Evolutionary conservation across 2,888 invertebrate genomes (phyloP).

Genomic region (Acleris laterana): DNA sequence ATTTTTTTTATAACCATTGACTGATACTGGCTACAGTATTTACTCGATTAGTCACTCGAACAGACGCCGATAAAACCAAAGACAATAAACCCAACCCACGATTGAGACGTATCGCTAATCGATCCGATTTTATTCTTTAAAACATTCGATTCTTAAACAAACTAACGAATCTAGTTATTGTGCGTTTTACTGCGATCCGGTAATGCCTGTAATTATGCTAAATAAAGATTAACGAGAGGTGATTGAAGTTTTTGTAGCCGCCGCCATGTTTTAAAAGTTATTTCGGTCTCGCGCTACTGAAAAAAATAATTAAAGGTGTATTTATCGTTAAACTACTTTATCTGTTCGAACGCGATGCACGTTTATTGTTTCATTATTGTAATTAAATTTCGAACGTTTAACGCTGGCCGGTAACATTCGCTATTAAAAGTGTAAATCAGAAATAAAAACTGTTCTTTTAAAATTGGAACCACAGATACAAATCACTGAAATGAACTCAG

Average conservation of each 20-base stretch:
- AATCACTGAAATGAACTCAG: constrained; percentile 22
- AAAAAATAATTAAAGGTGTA: constrained; percentile 28
- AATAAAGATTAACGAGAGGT: constrained; percentile 34
- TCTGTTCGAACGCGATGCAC: constrained; percentile 7
- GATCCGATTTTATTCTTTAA: constrained; percentile 54
- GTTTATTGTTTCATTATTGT: constrained; percentile 30
- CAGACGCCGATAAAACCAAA: constrained; percentile 36
- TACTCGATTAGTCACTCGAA: constrained; percentile 15
- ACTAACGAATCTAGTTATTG: constrained; percentile 55
- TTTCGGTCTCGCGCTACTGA: constrained; percentile 27
- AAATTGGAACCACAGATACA: constrained; percentile 23
- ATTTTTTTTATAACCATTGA: not conserved
- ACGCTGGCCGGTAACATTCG: constrained; percentile 6
- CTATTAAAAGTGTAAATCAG: too few species aligned
- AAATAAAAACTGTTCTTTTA: not conserved
- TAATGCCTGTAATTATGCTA: constrained; percentile 33
- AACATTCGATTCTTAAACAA: constrained; percentile 52
- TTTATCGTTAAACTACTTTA: constrained; percentile 29
- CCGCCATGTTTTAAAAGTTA: constrained; percentile 30
- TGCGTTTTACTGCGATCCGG: constrained; percentile 31
- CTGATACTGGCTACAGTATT: constrained; percentile 23
- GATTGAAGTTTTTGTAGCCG: constrained; percentile 32
- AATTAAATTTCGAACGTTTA: constrained; percentile 17
- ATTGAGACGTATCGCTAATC: constrained; percentile 64
- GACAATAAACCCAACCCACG: constrained; percentile 44